Evolutionary conservation across 2,113 vertebrate species (phyloP).

Genomic region (Balaeniceps rex): DNA sequence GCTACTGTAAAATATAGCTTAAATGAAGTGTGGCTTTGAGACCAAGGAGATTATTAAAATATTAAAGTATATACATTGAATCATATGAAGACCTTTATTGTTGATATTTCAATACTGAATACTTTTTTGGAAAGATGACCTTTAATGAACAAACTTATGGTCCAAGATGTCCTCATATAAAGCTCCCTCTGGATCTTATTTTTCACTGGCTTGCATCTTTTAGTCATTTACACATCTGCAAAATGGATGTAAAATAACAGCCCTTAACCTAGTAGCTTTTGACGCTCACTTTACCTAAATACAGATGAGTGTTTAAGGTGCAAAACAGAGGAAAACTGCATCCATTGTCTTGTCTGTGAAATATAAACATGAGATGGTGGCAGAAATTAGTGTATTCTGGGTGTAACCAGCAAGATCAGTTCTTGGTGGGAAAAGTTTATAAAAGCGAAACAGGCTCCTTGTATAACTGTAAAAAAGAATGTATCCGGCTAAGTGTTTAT

Average conservation of each 20-base stretch:
- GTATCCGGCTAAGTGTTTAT: neutral
- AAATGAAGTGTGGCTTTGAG: conserved; percentile 28
- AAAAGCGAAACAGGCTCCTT: neutral
- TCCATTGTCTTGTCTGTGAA: neutral
- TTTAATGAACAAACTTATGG: neutral
- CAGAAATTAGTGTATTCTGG: neutral
- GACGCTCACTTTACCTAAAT: neutral
- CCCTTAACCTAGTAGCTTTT: neutral
- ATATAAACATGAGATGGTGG: neutral
- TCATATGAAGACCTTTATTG: neutral
- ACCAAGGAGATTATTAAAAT: conserved; percentile 4
- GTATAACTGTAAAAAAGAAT: neutral
- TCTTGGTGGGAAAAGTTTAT: neutral
- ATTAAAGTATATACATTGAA: neutral
- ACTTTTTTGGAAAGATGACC: neutral
- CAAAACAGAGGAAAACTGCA: neutral
- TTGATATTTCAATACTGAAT: neutral
- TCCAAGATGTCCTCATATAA: neutral
- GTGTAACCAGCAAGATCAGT: neutral
- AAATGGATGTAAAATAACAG: conserved; percentile 2
- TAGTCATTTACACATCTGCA: neutral
- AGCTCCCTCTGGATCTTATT: neutral
- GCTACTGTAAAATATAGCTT: neutral
- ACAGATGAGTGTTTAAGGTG: neutral
- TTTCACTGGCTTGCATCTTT: neutral